Percentiles rank a stretch among this genome's conserved stretches.
Conservation (phyloP, 1,140 invertebrate species). For the Solenopsis fugax region DNA sequence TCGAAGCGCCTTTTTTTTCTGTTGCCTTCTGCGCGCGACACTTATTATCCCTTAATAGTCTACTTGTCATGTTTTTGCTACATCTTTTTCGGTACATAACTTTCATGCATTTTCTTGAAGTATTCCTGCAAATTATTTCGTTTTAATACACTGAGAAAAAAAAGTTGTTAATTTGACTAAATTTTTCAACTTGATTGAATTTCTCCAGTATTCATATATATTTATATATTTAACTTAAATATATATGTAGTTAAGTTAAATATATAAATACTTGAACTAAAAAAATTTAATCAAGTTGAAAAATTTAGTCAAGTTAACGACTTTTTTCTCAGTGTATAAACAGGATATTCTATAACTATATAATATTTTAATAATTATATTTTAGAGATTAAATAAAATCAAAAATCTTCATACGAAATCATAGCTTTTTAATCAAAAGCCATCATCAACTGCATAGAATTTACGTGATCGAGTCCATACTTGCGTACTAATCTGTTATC, state of each 20-base stretch:
- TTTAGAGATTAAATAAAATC: slow-evolving; percentile 4
- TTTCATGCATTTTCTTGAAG: neutral
- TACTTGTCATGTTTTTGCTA: neutral
- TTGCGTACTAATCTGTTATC: neutral
- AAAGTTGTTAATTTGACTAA: no score
- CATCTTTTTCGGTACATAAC: neutral
- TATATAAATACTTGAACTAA: no score
- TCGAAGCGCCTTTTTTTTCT: slow-evolving; percentile 14
- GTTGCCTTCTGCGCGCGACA: neutral
- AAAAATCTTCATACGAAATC: neutral
- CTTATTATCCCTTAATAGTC: neutral
- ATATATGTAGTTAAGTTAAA: no score
- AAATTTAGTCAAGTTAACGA: no score
- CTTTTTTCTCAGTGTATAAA: neutral
- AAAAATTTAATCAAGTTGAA: no score
- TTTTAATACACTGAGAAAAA: no score
- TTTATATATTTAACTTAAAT: no score
- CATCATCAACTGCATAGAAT: neutral
- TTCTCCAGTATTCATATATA: no score
- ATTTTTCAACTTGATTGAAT: no score
- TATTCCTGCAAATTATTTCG: neutral
- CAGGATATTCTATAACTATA: neutral
- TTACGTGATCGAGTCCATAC: neutral
- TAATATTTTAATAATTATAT: neutral
- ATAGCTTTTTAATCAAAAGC: neutral